phyloP scores from a whole-genome alignment of 2,113 vertebrate genomes.

The Capreolus pygargus region DNA sequence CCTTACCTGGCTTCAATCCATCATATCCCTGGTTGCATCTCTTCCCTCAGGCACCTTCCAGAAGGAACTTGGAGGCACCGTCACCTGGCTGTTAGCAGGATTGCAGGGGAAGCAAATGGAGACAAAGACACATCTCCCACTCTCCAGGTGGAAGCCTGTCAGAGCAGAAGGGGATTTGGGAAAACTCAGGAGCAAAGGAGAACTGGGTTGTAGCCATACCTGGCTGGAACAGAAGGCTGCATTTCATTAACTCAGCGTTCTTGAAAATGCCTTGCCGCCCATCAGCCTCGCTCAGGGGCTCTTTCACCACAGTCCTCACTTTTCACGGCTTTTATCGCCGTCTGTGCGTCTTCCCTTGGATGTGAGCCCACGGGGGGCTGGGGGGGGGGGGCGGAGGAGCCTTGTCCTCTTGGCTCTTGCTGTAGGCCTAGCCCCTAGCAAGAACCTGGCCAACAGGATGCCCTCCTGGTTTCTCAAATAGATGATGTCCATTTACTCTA shows the following conservation, averaged over 20 bases:
- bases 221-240: neutral
- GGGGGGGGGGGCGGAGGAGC: neutral
- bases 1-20: neutral
- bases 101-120: too few species aligned
- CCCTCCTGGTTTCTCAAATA: neutral
- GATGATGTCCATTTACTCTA: neutral
- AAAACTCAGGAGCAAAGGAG: neutral
- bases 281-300: rapidly evolving
- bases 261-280: neutral
- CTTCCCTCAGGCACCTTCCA: neutral
- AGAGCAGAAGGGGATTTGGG: neutral
- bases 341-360: neutral
- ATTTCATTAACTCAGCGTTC: too few species aligned
- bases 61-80: neutral
- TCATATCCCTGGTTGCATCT: rapidly evolving
- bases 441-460: neutral
- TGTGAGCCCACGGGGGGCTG: neutral
- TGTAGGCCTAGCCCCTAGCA: neutral
- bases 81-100: neutral
- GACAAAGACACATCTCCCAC: neutral
- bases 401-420: neutral
- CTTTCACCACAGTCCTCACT: neutral
- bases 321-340: too few species aligned
- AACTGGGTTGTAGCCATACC: too few species aligned
- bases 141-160: neutral